Evolutionary conservation across 2,888 invertebrate genomes (phyloP), one percentile per base, ranked within the genome.

Genomic region (Epirrita christyi): DNA sequence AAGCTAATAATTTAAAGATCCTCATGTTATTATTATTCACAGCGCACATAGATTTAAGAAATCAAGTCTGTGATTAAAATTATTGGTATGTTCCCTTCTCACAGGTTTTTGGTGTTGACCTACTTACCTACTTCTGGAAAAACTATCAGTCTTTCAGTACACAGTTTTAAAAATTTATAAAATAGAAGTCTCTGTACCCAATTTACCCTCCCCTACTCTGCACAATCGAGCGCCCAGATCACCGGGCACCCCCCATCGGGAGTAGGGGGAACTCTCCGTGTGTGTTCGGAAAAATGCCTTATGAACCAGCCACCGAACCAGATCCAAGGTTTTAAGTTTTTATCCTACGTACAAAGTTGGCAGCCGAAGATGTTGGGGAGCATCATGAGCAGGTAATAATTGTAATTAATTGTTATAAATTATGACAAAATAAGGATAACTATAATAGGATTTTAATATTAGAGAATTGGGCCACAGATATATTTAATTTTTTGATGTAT

Each of bases 231-330:
- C 73, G 81, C 81, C 80, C 86, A 88, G 88, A 88, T 89, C 89
- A 80, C 69, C 61, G 37, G 21, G 42, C 15, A 70, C 75, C 69
- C 74, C 68, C 66, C 66, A 70, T 70, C 70, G 74, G 72, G 63
- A 59, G 60, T 64, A 61, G 73, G 69, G 67, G 60, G 71, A 54
- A 55, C 27, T 61, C 70, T 81, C 76, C 87, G 85, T 86, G 82
- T 88, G 82, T 89, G 89, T 88, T 88, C 87, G 88, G 88, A 91
- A 91, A 91, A 91, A 91, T 91, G 88, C 91, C 90, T 89, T 88
- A 87, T 88, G 88, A 88, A 85, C 68, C 84, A 70, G 68, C 80
- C 75, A 67, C 66, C 71, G 70, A 68, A 73, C 69, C 68, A 70
- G 21, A 21, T 21, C 4, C 21, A 21, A 4, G 75, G 76, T 74